These are phyloP conservation scores for Anhinga anhinga DNA, from an alignment of 2,113 vertebrate species.

Conservation along the genomic window DNA sequence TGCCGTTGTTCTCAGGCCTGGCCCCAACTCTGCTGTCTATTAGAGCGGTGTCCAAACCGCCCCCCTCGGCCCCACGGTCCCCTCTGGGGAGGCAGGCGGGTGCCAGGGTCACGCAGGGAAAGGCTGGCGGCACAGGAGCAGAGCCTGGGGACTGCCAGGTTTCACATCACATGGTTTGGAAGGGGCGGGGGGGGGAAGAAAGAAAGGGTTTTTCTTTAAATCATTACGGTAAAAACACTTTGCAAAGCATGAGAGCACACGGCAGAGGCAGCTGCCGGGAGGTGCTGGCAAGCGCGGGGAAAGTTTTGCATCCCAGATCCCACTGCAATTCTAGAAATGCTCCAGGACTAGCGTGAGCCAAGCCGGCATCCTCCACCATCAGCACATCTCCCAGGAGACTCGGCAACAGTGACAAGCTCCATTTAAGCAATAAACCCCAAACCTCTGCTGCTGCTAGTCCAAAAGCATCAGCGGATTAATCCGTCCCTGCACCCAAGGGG, in stretches of 20 bases:
- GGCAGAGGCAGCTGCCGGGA: not conserved
- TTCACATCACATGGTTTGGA: not conserved
- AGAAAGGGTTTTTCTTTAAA: not conserved
- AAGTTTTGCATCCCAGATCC: not conserved
- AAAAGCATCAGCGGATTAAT: not conserved
- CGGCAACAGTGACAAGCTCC: not conserved
- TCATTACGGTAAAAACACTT: not conserved
- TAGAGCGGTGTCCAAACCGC: rapidly evolving
- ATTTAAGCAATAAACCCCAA: not conserved
- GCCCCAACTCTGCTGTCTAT: rapidly evolving
- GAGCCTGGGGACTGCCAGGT: not conserved
- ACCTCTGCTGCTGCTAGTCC: not conserved
- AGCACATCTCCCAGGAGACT: not conserved
- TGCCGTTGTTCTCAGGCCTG: rapidly evolving
- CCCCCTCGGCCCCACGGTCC: rapidly evolving
- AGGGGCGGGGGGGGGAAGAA: not conserved
- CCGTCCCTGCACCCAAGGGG: not conserved
- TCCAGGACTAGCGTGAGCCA: rapidly evolving
- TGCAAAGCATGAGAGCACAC: rapidly evolving
- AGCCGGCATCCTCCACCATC: not conserved
- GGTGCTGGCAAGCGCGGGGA: not conserved
- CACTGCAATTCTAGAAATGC: not conserved
- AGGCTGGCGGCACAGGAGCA: not conserved
- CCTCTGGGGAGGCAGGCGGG: too few relatives aligned
- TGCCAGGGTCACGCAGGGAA: not conserved